Base-by-base conservation (phyloP, 1,140 invertebrate species). In the Phymorhynchus buccinoides region DNA sequence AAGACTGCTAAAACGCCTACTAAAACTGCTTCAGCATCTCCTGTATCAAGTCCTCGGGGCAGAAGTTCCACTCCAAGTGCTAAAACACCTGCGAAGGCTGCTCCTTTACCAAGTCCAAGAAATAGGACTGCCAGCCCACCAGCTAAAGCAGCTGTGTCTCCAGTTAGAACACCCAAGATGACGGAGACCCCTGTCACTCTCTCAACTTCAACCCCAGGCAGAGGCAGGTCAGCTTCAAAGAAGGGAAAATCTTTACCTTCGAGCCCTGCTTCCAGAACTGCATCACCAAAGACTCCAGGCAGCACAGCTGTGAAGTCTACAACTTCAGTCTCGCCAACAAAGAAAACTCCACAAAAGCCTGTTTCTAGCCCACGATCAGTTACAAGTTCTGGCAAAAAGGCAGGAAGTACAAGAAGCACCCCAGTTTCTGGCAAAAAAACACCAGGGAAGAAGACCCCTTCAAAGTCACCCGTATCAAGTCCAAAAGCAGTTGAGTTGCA, bases 21-120 rank as follows among this genome's bases (percentile, higher is more conserved):
- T 30, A 81, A 37, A 73, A 27, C 35, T 32, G 42, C 12, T n/a
- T 52, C 80, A 66, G 14, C 62, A 62, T 66, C 86, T 0, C 37
- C 14, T 1, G 80, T 39, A 39, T 27, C 42, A 32, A 39, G 30
- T 3, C 16, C 83, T 35, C 37, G 0, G 56, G 39, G 7, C 18
- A 22, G 39, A 16, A 39, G n/a, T 4, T 48, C 48, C 52, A 85
- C n/a, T 66, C 80, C 66, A 81, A 32, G 35, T 32, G 39, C 37
- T 0, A 79, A 35, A 37, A 37, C 48, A n/a, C 75, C 75, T 4
- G 32, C 35, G 18, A 85, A 41, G 56, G 27, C 42, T 41, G 4
- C 71, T 22, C 30, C 71, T 48, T 32, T 84, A 66, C 68, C 82
- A 52, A 89, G 85, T 41, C 85, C 88, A 48, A 85, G 86, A 27